These are phyloP conservation scores for Tiliacea aurago DNA, from an alignment of 2,888 invertebrate genomes.

Conservation along the genomic window DNA sequence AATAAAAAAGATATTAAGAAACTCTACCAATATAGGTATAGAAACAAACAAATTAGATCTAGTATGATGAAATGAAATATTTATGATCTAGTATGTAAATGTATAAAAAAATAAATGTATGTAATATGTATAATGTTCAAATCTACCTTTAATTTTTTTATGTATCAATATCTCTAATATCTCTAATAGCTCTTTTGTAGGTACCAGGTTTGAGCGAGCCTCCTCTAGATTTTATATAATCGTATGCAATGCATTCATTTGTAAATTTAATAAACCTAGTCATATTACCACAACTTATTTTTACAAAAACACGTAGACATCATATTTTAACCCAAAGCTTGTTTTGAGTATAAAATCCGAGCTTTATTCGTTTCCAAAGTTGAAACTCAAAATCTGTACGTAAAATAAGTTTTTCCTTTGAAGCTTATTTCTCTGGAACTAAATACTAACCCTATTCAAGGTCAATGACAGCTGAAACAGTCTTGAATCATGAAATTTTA, in stretches of 20 bases:
- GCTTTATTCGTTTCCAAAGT: slow-evolving; percentile 42
- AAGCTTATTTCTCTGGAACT: slow-evolving; percentile 2
- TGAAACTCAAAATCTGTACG: slow-evolving; percentile 12
- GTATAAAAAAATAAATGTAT: too few species aligned
- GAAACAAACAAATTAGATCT: too few species aligned
- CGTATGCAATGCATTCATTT: background rate
- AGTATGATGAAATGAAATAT: too few species aligned
- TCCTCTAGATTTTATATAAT: background rate
- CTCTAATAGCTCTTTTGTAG: background rate
- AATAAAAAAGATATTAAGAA: too few species aligned
- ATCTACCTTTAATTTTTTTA: too few species aligned
- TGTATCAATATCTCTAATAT: too few species aligned
- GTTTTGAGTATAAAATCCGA: slow-evolving; percentile 17
- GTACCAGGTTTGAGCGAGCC: background rate
- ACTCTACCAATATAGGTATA: too few species aligned
- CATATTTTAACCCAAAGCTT: slow-evolving; percentile 23
- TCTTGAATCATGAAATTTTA: background rate
- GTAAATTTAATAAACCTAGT: background rate
- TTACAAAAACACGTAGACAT: slow-evolving; percentile 12
- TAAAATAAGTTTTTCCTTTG: slow-evolving; percentile 15
- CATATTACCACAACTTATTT: background rate
- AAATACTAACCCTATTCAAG: background rate
- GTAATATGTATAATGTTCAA: too few species aligned
- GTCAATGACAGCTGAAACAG: background rate
- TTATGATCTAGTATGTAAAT: too few species aligned